Conservation (phyloP, 2,888 invertebrate species). For the Hirtodrosophila histrioides region DNA sequence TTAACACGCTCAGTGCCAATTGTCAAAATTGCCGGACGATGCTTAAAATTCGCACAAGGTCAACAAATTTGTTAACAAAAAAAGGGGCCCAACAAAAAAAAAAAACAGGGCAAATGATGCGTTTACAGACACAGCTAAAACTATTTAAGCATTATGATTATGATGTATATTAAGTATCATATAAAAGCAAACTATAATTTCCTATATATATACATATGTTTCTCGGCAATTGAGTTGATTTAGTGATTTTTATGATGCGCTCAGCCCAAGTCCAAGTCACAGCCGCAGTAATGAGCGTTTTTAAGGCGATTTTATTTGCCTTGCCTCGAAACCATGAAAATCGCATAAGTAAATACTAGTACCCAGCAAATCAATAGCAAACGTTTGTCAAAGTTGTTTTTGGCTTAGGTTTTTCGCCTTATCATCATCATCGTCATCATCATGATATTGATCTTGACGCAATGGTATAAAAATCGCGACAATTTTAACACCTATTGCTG, state of each 20-base stretch:
- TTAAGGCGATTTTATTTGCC: slow-evolving; percentile 66
- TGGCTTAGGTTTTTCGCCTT: slow-evolving; percentile 11
- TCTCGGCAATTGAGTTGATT: slow-evolving; percentile 35
- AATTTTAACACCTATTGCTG: slow-evolving; percentile 42
- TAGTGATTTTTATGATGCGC: slow-evolving; percentile 34
- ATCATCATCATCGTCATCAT: slow-evolving; percentile 29
- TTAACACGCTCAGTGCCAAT: slow-evolving; percentile 59
- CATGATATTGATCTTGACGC: slow-evolving; percentile 56
- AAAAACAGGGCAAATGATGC: slow-evolving; percentile 4
- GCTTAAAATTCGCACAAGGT: slow-evolving; percentile 59
- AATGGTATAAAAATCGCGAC: slow-evolving; percentile 16
- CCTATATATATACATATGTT: too few species aligned
- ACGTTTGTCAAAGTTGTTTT: slow-evolving; percentile 22
- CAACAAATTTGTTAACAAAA: slow-evolving; percentile 39
- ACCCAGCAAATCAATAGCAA: slow-evolving; percentile 18
- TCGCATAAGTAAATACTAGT: slow-evolving; percentile 43
- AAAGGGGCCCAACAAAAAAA: slow-evolving; percentile 2
- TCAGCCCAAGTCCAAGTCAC: slow-evolving; percentile 8
- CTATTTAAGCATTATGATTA: slow-evolving; percentile 52
- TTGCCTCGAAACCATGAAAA: slow-evolving; percentile 52
- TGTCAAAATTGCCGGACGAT: slow-evolving; percentile 17
- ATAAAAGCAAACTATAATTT: slow-evolving; percentile 7
- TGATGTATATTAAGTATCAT: slow-evolving; percentile 30
- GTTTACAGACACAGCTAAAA: slow-evolving; percentile 23
- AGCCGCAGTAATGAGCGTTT: slow-evolving; percentile 44